Evolutionary conservation across 2,797 vertebrate species (phyloP).

Genomic region (Hydrolagus colliei): DNA sequence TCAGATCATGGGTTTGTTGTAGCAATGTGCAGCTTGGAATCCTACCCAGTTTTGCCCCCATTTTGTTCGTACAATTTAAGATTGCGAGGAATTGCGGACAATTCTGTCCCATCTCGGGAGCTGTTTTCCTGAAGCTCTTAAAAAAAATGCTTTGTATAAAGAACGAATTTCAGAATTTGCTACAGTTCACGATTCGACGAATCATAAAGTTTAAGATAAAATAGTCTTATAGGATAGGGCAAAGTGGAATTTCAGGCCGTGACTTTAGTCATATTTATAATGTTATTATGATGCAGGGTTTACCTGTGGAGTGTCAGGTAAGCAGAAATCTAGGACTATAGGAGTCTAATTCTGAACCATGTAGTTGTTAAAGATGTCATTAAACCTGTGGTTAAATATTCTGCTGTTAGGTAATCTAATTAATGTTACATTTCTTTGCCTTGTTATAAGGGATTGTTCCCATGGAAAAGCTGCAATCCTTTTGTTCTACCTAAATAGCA

Average conservation of each 20-base stretch:
- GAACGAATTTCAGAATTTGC: too few relatives aligned
- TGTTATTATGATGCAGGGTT: constrained; percentile 13
- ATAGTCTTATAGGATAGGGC: too few relatives aligned
- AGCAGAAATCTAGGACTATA: background rate
- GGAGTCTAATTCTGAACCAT: too few relatives aligned
- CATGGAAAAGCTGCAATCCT: background rate
- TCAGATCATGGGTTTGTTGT: background rate
- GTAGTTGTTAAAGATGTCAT: background rate
- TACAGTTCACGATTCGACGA: too few relatives aligned
- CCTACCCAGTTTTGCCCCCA: too few relatives aligned
- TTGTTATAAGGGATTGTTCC: background rate
- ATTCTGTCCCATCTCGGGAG: too few relatives aligned
- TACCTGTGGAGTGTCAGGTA: constrained; percentile 19
- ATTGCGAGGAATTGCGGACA: too few relatives aligned
- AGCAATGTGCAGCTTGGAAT: background rate
- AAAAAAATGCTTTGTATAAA: too few relatives aligned
- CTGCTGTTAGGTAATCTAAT: background rate
- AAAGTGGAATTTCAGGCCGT: too few relatives aligned
- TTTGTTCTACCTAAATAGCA: constrained; percentile 16
- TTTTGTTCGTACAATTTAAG: too few relatives aligned
- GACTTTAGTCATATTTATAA: background rate
- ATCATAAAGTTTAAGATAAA: too few relatives aligned
- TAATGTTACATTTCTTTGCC: background rate
- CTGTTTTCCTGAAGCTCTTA: too few relatives aligned
- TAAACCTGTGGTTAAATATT: background rate